phyloP scores from a whole-genome alignment of 2,888 invertebrate genomes.

The Pollenia labialis region DNA sequence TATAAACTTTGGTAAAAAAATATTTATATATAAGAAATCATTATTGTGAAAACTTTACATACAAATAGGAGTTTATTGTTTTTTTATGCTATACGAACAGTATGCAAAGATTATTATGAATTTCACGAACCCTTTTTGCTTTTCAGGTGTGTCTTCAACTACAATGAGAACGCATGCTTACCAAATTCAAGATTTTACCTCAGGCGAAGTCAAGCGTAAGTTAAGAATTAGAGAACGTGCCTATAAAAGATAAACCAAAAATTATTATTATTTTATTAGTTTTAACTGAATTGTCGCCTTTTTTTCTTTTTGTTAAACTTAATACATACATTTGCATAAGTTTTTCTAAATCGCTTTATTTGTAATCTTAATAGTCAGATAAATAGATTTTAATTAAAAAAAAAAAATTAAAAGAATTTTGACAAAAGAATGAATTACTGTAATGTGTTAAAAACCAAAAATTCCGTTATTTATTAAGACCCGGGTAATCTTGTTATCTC shows the following conservation, averaged over 20 bases:
- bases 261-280: slow-evolving; percentile 2
- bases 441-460: no score
- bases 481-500: no score
- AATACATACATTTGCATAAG: background rate
- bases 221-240: slow-evolving; percentile 66
- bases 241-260: slow-evolving; percentile 62
- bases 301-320: background rate
- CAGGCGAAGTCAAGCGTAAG: slow-evolving; percentile 53
- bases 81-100: background rate
- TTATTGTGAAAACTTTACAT: no score
- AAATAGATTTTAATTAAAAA: no score
- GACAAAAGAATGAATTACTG: no score
- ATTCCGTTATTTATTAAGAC: no score
- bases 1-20: no score
- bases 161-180: slow-evolving; percentile 15
- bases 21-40: no score
- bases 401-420: no score
- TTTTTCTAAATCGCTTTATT: background rate
- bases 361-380: background rate
- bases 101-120: background rate
- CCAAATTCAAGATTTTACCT: slow-evolving; percentile 50
- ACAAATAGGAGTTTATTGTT: no score
- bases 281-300: background rate
- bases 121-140: background rate
- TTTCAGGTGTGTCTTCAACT: slow-evolving; percentile 71